Percentiles rank a stretch among this genome's conserved stretches.
Evolutionary conservation across 2,797 vertebrate species (phyloP).

Genomic region (Antennarius maculatus): DNA sequence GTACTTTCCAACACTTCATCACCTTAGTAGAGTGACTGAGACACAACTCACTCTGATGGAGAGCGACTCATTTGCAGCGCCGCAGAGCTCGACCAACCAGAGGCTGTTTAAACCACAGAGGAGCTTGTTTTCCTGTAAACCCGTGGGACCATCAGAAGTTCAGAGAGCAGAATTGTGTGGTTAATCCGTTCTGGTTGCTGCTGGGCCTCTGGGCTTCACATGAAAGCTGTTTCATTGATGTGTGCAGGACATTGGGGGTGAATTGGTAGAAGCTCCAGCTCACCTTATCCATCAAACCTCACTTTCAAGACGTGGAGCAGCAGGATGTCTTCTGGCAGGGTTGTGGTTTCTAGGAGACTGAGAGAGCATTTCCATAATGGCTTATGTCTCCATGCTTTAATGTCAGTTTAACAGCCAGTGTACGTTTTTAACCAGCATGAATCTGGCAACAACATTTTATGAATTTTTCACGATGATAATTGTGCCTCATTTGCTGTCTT

Average conservation of each 20-base stretch:
- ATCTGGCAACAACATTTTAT: conserved; percentile 12
- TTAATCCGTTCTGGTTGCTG: conserved; percentile 44
- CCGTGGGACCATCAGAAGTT: conserved; percentile 32
- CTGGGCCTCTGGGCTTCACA: conserved; percentile 38
- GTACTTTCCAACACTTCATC: conserved; percentile 31
- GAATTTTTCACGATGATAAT: conserved; percentile 14
- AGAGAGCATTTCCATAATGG: conserved; percentile 41
- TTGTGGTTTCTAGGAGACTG: conserved; percentile 49
- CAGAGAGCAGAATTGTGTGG: conserved; percentile 39
- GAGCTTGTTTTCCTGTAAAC: conserved; percentile 40
- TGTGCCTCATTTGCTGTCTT: neutral
- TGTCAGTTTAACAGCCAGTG: conserved; percentile 23
- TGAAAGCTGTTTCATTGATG: conserved; percentile 54
- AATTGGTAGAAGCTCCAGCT: conserved; percentile 32
- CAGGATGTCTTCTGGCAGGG: conserved; percentile 22
- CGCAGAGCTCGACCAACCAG: conserved; percentile 4
- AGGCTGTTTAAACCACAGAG: conserved; percentile 32
- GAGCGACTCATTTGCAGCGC: conserved; percentile 5
- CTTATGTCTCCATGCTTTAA: conserved; percentile 19
- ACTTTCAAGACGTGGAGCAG: conserved; percentile 37
- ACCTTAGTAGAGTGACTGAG: conserved; percentile 17
- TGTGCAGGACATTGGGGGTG: conserved; percentile 27
- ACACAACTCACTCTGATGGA: neutral
- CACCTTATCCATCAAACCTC: conserved; percentile 65
- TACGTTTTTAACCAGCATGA: conserved; percentile 20